These are phyloP conservation scores for Gymnocypris eckloni DNA, from an alignment of 2,797 vertebrate species.

Conservation along the genomic window DNA sequence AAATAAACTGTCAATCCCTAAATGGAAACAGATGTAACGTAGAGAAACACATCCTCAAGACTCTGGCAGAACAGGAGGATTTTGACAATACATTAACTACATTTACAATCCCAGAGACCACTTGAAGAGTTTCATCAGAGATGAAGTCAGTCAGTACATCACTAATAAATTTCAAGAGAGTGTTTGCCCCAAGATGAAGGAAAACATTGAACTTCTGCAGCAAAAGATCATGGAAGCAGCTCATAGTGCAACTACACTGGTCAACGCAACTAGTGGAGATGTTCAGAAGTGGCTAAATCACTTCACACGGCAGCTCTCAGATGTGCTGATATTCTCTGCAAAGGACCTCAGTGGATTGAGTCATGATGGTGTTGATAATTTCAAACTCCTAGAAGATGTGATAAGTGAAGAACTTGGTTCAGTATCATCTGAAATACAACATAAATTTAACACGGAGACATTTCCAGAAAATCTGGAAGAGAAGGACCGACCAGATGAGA, in stretches of 20 bases:
- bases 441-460: background rate
- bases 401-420: background rate
- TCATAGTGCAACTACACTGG: background rate
- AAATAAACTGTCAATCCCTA: background rate
- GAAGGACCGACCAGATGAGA: background rate
- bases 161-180: background rate
- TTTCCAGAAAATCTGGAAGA: background rate
- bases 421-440: background rate
- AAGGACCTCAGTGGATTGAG: background rate
- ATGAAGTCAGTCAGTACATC: slow-evolving; percentile 6
- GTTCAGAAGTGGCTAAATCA: background rate
- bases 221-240: background rate
- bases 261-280: background rate
- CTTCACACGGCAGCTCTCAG: background rate
- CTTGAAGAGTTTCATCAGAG: slow-evolving; percentile 6
- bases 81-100: background rate
- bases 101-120: background rate
- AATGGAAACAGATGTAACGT: slow-evolving; percentile 23
- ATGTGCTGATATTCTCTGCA: background rate
- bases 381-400: background rate
- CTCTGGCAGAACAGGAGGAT: background rate
- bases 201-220: background rate
- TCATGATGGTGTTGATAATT: background rate
- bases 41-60: background rate
- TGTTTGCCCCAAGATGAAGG: background rate